Evolutionary conservation across 2,113 vertebrate genomes (phyloP).

Genomic region (Melanerpes aurifrons): DNA sequence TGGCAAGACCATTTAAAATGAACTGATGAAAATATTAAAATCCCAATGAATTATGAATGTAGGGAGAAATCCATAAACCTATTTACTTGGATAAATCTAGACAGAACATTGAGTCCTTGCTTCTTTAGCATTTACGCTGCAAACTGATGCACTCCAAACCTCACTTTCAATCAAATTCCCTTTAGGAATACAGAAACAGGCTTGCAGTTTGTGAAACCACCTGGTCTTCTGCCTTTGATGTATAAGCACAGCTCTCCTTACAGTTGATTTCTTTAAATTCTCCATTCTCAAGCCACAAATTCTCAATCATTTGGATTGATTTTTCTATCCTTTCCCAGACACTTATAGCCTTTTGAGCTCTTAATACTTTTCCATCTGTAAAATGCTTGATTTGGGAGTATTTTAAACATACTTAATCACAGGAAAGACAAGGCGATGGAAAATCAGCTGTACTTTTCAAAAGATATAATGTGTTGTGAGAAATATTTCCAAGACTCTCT

Average conservation of each 20-base stretch:
- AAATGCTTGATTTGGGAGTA: background rate
- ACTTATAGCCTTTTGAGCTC: background rate
- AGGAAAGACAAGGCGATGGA: background rate
- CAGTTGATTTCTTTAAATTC: background rate
- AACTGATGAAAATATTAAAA: conserved; percentile 20
- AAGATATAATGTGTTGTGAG: background rate
- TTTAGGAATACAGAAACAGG: background rate
- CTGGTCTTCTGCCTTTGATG: background rate
- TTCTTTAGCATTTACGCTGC: background rate
- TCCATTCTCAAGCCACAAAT: background rate
- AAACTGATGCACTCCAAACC: background rate
- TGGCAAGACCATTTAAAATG: conserved; percentile 15
- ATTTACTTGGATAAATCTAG: conserved; percentile 37
- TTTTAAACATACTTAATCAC: background rate
- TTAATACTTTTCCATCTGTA: background rate
- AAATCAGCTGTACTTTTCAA: background rate
- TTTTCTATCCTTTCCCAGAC: background rate
- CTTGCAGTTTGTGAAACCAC: rapidly evolving
- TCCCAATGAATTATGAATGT: conserved; percentile 39
- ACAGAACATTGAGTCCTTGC: background rate
- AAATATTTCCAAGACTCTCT: background rate
- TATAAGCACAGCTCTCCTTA: background rate
- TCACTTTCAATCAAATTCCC: background rate
- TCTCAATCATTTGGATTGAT: background rate
- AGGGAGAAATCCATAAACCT: conserved; percentile 22